These are phyloP conservation scores for Pelochelys cantorii DNA, from an alignment of 2,797 vertebrate genomes.

Conservation along the genomic window DNA sequence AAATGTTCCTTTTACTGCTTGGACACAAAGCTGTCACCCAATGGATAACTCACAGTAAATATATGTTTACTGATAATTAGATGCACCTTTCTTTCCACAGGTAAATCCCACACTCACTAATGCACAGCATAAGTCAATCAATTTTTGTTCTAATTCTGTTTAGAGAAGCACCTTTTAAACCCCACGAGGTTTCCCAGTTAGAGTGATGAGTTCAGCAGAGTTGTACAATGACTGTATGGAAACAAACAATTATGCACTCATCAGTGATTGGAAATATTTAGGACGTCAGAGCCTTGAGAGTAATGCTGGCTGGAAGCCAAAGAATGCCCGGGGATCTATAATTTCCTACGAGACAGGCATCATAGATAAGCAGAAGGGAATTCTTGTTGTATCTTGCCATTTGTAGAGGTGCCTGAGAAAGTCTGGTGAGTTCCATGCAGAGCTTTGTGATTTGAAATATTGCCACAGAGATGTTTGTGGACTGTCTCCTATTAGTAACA, in stretches of 20 bases:
- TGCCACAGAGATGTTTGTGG: background rate
- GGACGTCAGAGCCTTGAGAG: background rate
- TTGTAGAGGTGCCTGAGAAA: background rate
- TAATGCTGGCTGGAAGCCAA: background rate
- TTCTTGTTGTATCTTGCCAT: background rate
- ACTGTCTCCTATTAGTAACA: background rate
- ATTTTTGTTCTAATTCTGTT: background rate
- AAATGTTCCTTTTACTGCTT: background rate
- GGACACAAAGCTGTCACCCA: fast-evolving
- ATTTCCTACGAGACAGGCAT: background rate
- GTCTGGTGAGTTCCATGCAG: background rate
- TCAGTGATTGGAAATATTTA: background rate
- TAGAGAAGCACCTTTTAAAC: background rate
- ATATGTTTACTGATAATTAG: fast-evolving
- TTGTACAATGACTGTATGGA: fast-evolving
- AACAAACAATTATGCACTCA: too few relatives aligned
- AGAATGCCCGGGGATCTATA: background rate
- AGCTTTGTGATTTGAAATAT: background rate
- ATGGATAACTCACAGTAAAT: background rate
- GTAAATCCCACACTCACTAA: background rate
- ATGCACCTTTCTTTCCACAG: background rate
- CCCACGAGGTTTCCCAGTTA: background rate
- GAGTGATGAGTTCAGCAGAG: background rate
- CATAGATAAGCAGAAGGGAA: background rate
- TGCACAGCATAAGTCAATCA: background rate